Evolutionary conservation across 1,140 invertebrate genomes (phyloP), one percentile per base, ranked within the genome.

Genomic region (Patella vulgata): DNA sequence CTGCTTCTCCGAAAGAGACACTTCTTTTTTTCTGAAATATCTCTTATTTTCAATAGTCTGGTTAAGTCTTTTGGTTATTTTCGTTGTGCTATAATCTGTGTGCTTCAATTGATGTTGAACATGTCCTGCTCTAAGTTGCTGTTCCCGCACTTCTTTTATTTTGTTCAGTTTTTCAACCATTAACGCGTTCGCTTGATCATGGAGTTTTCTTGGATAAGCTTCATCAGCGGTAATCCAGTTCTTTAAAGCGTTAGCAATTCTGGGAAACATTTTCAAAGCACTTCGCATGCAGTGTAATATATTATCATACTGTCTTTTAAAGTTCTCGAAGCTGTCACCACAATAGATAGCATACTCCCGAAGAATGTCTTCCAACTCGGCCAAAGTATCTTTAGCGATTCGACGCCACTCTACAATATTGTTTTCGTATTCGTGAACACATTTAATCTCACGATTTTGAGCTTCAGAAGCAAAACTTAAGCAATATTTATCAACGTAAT

Each of bases 141-240:
- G 52, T 25, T 60, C 42, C 11, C 63, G 60, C 3, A 56, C 43
- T 31, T 23, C 52, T n/a, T 75, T 62, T 3, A 57, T 59, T n/a
- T 68, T 54, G 17, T 66, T 62, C 19, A 67, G 40, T 27, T 68
- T 68, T 23, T 50, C 25, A 3, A 53, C 40, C 12, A 59, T 43
- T 17, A 61, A 44, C 17, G 25, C 21, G 42, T 54, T 65, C n/a
- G 63, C 62, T 47, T 68, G 67, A 39, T 72, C 64, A 27, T 53
- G 50, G 6, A 75, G 42, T 58, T 68, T 72, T 21, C 65, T 63
- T 17, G 66, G 64, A 47, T 72, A 75, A 1, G 59, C 66, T 42
- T 70, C 68, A 42, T 75, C 73, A 0, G 67, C 62, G 19, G 65
- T 59, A 8, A 70, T 67, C 73, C 73, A 75, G 39, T 70, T 58